Base-by-base conservation (phyloP, 2,797 vertebrate genomes). In the Anabas testudineus region DNA sequence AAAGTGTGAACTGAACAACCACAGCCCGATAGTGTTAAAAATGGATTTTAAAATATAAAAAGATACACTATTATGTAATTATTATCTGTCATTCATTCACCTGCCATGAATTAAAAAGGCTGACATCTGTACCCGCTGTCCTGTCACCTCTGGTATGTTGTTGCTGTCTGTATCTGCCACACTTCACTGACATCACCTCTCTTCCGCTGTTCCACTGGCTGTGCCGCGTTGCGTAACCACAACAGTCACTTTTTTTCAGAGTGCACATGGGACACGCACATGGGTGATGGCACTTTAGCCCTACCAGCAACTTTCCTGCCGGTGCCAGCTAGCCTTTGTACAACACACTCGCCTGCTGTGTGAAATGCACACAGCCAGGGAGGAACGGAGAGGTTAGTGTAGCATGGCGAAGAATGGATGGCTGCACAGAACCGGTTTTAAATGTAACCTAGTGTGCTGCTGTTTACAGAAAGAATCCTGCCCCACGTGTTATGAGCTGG, bases 141-240 rank as follows among this genome's bases (percentile, higher is more conserved):
- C 32, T 32, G 32, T 74, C 30, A 70, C 24, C 47, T 62, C 39
- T 71, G 18, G 47, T 39, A 49, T 53, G 28, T 62, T 42, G n/a
- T 45, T 4, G 21, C 43, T 19, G 6, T 3, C 10, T 5, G n/a
- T 45, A 3, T 43, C 69, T 49, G 70, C 59, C 51, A 53, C 22
- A 51, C 67, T 55, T 62, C 70, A 64, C 32, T 37, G 59, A 51
- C 64, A 61, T 54, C 60, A 14, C 34, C 53, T 58, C 55, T 24
- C n/a, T 21, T 53, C 48, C 36, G 30, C 60, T 18, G 42, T 63
- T 26, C 39, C 46, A 53, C 48, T 39, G 30, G 48, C 55, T 56
- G 49, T 32, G 59, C 54, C 51, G 36, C 57, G 76, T 86, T 80
- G 66, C 75, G 64, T 76, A 71, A 78, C 71, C 48, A 26, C 15